A percentile compares a stretch with the other conserved stretches of the same genome.
Evolutionary conservation across 30 jellyfish, hydroid and myxozoan genomes (phyloP).

Genomic region (Aurelia coerulea): DNA sequence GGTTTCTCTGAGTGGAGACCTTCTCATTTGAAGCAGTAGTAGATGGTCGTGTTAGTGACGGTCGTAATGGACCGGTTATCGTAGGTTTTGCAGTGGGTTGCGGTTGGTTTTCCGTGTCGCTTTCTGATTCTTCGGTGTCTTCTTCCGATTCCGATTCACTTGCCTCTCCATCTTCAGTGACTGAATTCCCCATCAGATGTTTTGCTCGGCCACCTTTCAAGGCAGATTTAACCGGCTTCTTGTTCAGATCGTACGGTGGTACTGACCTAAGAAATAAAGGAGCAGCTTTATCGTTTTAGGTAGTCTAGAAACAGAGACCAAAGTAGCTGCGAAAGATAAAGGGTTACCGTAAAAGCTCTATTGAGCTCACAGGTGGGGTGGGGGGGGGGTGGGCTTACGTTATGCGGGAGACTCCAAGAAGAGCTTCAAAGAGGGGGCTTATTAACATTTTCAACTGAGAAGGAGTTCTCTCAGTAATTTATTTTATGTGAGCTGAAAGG

Average conservation of each 20-base stretch:
- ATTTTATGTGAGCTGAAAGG: too few relatives aligned
- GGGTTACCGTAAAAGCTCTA: too few relatives aligned
- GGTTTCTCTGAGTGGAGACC: slow-evolving; percentile 56
- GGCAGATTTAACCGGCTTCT: slow-evolving; percentile 68
- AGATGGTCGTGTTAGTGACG: slow-evolving; percentile 53
- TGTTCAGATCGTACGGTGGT: not conserved
- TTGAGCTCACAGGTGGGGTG: too few relatives aligned
- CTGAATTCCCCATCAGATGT: slow-evolving; percentile 35
- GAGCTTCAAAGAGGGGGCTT: too few relatives aligned
- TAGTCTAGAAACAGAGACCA: too few relatives aligned
- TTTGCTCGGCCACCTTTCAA: slow-evolving; percentile 80
- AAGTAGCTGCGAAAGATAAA: too few relatives aligned
- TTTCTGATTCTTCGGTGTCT: slow-evolving; percentile 63
- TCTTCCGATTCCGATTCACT: slow-evolving; percentile 52
- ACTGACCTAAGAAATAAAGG: too few relatives aligned
- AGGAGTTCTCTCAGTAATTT: too few relatives aligned
- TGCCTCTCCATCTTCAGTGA: slow-evolving; percentile 11
- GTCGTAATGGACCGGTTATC: slow-evolving; percentile 59
- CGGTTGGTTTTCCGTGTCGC: slow-evolving; percentile 71
- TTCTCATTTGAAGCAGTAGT: slow-evolving; percentile 61
- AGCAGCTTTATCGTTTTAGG: too few relatives aligned
- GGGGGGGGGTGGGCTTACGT: too few relatives aligned
- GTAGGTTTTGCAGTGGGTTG: slow-evolving; percentile 33
- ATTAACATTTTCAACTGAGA: too few relatives aligned
- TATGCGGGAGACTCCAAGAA: too few relatives aligned